phyloP scores from a whole-genome alignment of 2,113 vertebrate genomes.

The Azemiops feae region DNA sequence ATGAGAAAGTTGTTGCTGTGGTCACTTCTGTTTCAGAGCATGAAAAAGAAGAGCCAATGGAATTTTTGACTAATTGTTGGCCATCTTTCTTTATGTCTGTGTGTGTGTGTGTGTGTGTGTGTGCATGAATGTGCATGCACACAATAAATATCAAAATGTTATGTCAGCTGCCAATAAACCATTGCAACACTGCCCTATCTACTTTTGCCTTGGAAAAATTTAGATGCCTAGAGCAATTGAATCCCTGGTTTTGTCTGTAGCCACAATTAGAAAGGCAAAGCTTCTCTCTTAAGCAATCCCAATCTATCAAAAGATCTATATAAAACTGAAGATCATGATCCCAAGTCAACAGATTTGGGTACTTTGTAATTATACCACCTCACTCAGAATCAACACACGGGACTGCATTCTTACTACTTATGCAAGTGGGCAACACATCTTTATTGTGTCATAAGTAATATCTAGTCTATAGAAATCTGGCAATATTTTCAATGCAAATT shows the following conservation, averaged over 20 bases:
- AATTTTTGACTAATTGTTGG: not conserved
- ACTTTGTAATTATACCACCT: not conserved
- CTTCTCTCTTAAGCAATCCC: not conserved
- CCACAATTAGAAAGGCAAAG: not conserved
- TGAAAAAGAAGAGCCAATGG: not conserved
- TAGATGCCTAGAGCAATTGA: not conserved
- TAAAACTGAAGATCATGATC: not conserved
- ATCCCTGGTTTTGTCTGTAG: not conserved
- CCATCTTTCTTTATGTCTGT: not conserved
- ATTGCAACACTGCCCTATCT: not conserved
- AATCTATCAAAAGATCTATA: not conserved
- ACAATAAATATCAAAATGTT: not conserved
- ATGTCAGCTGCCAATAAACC: not conserved
- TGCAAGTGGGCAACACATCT: not conserved
- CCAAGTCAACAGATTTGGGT: not conserved
- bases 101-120: not conserved
- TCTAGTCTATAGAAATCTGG: not conserved
- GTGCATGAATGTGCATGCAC: not conserved
- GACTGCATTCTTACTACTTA: not conserved
- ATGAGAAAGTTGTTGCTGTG: slow-evolving; percentile 17
- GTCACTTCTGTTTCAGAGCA: slow-evolving; percentile 33
- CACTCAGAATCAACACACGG: not conserved
- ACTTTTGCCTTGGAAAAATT: not conserved
- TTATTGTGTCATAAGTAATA: not conserved
- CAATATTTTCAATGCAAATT: not conserved